Evolutionary conservation across 1,140 invertebrate genomes (phyloP), one percentile per base, ranked within the genome.

Genomic region (Drosophila parabipectinata): DNA sequence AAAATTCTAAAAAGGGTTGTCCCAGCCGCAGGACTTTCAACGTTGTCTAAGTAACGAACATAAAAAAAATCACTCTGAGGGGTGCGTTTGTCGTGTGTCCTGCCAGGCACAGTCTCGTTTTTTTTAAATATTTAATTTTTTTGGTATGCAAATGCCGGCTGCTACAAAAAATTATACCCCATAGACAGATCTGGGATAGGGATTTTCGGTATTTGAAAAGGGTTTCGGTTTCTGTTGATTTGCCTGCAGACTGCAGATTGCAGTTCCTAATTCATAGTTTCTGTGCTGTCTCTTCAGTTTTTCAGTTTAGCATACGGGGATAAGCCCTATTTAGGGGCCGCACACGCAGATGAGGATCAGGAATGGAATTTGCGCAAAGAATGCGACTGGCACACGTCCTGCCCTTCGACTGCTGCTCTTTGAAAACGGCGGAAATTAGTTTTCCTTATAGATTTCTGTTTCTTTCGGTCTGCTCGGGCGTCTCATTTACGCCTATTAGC

Each of bases 401-500:
- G 51, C 18, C 28, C 41, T 56, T 55, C 26, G 44, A 62, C 10
- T 55, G 50, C 60, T 58, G 32, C 34, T 51, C 47, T 79, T 66
- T 77, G 73, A 64, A 45, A 56, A 41, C 18, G 53, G 48, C 75
- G 82, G 83, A 87, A 87, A 87, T 87, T 87, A 76, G 81, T 85
- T 85, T 83, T 87, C 51, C 67, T 60, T 77, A 71, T 56, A 39
- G 56, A 58, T 54, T 53, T 54, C 59, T 60, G 54, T 54, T 53
- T 54, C 63, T 57, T 72, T 52, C 4, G 28, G 14, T 26, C 18
- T 63, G 73, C 66, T 87, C 81, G 81, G 81, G 78, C 81, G 69
- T 63, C 82, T 87, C 78, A 87, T 87, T 87, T 87, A 88, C 82
- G 82, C 74, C 74, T 87, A 87, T 88, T 87, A 82, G 69, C 66